These are phyloP conservation scores for Pherbina coryleti DNA, from an alignment of 2,888 invertebrate species.

Conservation along the genomic window DNA sequence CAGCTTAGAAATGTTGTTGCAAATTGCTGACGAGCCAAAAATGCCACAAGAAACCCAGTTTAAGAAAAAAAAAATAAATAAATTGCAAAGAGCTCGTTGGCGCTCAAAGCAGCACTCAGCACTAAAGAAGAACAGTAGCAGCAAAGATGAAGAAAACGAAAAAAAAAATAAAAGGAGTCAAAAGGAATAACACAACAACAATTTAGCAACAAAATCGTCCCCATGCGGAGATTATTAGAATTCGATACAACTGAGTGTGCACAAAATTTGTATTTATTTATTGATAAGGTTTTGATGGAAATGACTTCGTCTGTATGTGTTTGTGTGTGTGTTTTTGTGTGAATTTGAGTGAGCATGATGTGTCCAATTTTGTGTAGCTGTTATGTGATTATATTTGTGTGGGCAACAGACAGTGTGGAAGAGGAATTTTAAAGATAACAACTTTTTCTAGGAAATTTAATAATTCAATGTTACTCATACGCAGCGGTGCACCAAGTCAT, in stretches of 20 bases:
- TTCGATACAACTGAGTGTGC: constrained; percentile 24
- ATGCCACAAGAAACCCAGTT: background rate
- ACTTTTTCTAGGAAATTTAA: background rate
- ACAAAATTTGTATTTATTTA: constrained; percentile 26
- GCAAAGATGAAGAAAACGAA: background rate
- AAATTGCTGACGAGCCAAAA: constrained; percentile 22
- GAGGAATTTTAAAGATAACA: no score
- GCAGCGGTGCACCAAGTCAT: background rate
- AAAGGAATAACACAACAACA: constrained; percentile 1
- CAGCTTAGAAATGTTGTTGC: background rate
- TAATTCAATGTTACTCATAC: constrained; percentile 1
- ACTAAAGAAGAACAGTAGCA: background rate
- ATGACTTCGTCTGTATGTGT: background rate
- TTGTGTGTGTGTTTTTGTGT: constrained; percentile 14
- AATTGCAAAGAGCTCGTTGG: background rate
- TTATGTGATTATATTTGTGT: no score
- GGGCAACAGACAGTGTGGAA: no score
- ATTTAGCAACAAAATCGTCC: constrained; percentile 8
- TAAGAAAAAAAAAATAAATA: background rate
- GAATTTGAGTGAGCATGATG: constrained; percentile 1
- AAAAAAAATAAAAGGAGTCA: background rate
- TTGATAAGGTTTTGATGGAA: background rate
- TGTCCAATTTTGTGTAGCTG: no score
- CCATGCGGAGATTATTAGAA: constrained; percentile 21
- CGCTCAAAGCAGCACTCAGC: background rate